These are phyloP conservation scores for Cephalopachus bancanus DNA, from an alignment of 2,797 vertebrate species.

Conservation along the genomic window DNA sequence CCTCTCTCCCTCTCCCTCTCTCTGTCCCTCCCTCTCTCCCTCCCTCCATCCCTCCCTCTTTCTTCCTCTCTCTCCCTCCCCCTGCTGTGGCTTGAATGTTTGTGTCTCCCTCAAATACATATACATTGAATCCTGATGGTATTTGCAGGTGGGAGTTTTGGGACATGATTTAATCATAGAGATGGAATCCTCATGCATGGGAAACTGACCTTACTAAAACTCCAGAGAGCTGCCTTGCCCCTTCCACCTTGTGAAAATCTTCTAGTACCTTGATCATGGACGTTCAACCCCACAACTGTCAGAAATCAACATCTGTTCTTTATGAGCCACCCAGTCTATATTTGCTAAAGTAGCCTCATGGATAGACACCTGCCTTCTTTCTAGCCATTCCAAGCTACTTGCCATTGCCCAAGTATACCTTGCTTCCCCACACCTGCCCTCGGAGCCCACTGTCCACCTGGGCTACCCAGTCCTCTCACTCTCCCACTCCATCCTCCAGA, in stretches of 20 bases:
- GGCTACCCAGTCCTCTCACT: fast-evolving
- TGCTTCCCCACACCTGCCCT: not conserved
- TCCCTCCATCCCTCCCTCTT: too few relatives aligned
- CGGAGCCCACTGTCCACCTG: not conserved
- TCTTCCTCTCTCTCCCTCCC: too few relatives aligned
- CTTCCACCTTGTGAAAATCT: not conserved
- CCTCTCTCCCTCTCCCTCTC: too few relatives aligned
- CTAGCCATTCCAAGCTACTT: not conserved
- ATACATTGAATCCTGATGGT: not conserved
- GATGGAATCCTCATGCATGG: too few relatives aligned
- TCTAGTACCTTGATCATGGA: not conserved
- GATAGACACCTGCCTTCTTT: not conserved
- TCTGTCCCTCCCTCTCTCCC: too few relatives aligned
- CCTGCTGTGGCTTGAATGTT: not conserved
- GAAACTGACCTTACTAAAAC: not conserved
- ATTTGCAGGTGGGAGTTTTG: not conserved
- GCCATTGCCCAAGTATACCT: too few relatives aligned
- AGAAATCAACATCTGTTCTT: not conserved
- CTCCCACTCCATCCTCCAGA: not conserved
- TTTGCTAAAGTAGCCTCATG: fast-evolving
- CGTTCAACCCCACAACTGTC: not conserved
- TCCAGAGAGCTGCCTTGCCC: not conserved
- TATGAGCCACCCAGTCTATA: not conserved
- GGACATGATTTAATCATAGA: not conserved
- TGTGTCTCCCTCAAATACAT: not conserved